A percentile compares a stretch with the other conserved stretches of the same genome.
These are phyloP conservation scores for Melanotaenia boesemani DNA, from an alignment of 2,797 vertebrate species.

Conservation along the genomic window DNA sequence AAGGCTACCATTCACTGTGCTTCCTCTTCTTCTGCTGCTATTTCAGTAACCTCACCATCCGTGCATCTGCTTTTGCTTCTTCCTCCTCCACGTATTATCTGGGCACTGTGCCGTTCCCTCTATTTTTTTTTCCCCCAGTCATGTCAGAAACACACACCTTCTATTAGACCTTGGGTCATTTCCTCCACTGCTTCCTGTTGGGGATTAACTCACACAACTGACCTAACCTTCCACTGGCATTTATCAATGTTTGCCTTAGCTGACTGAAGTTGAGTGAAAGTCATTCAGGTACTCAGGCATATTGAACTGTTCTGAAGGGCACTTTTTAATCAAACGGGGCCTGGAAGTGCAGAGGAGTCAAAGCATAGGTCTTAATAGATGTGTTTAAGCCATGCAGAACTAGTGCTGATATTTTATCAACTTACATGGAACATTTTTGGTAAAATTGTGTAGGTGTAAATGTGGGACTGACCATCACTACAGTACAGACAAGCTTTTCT, in stretches of 20 bases:
- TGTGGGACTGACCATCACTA: conserved; percentile 6
- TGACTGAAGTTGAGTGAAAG: conserved; percentile 70
- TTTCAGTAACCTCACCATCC: conserved; percentile 69
- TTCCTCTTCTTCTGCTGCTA: conserved; percentile 52
- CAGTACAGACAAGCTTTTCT: conserved; percentile 14
- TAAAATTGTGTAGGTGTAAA: conserved; percentile 26
- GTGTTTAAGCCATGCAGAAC: conserved; percentile 31
- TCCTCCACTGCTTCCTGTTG: conserved; percentile 58
- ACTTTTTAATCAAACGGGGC: conserved; percentile 47
- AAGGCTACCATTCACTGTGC: conserved; percentile 68
- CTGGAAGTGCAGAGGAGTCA: conserved; percentile 34
- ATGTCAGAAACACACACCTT: conserved; percentile 58
- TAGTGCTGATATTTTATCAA: conserved; percentile 18
- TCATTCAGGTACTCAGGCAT: conserved; percentile 59
- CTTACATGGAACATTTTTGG: conserved; percentile 6
- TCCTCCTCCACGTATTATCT: conserved; percentile 29
- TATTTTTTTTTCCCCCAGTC: conserved; percentile 44
- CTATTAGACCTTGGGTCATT: conserved; percentile 66
- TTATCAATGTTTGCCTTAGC: conserved; percentile 71
- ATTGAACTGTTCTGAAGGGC: conserved; percentile 67
- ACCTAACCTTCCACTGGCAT: conserved; percentile 75
- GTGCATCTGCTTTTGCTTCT: conserved; percentile 68
- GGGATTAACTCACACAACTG: conserved; percentile 73
- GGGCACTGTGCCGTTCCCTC: conserved; percentile 39
- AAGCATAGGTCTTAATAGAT: conserved; percentile 15